Evolutionary conservation across 2,888 invertebrate genomes (phyloP), one percentile per base, ranked within the genome.

Genomic region (Plutella xylostella): DNA sequence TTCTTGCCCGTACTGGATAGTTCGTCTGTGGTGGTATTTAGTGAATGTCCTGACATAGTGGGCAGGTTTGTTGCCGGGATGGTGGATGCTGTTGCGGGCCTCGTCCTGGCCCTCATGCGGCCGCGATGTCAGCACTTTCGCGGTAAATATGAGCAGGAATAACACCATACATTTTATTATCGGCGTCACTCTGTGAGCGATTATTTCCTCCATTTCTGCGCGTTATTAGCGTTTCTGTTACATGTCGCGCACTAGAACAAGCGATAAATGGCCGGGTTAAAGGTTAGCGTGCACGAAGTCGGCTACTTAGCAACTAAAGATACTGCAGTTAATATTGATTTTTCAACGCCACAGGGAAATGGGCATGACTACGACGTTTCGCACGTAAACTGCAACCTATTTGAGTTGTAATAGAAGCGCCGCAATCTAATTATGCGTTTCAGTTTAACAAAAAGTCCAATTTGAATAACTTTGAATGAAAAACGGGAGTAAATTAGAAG

Each of bases 1-100:
- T 43, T 14, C 15, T 46, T 76, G 75, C 33, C 42, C 63, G 72
- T 75, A 72, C 33, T 75, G 77, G 45, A 69, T 77, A 17, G 77
- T 76, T 47, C 83, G 65, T 54, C 78, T 72, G 46, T 83, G 83
- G 31, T 82, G 83, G 44, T 82, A 79, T 61, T 82, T 83, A 0
- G 79, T 82, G 51, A 82, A 83, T 4, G 80, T 79, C 38, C 83
- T 65, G n/a, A 82, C 79, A 55, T 78, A 83, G 51, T 77, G 72
- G 0, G 68, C 52, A 2, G 80, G 72, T 53, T 77, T 83, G 12
- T 61, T 53, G 20, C 5, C 6, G n/a, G n/a, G n/a, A 19, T 75
- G 72, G 30, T 79, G 76, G 48, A 80, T 77, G 14, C 62, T 67
- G 54, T 78, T 78, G 46, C 61, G 65, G 1, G 61, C 49, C 37